These are phyloP conservation scores for Arnoldichthys spilopterus DNA, from an alignment of 2,797 vertebrate species.

Conservation along the genomic window DNA sequence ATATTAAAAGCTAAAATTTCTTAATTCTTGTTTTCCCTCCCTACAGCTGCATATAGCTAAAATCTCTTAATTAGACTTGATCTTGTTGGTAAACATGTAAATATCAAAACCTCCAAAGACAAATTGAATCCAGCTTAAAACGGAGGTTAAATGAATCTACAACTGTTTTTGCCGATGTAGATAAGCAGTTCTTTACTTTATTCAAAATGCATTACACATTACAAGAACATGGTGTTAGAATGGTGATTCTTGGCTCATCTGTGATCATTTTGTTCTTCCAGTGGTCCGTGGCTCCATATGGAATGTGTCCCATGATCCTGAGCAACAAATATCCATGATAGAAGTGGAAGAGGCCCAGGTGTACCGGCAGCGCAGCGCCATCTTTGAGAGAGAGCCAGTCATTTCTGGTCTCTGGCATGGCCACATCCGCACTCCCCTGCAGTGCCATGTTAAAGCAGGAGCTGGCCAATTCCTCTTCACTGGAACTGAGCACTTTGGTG, in stretches of 20 bases:
- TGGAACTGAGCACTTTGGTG: constrained; percentile 83
- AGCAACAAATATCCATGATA: constrained; percentile 72
- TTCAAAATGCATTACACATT: too few relatives aligned
- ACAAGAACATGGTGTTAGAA: too few relatives aligned
- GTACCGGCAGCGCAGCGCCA: constrained; percentile 79
- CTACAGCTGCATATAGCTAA: too few relatives aligned
- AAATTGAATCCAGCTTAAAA: too few relatives aligned
- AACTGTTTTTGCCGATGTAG: too few relatives aligned
- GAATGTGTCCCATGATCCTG: constrained; percentile 72
- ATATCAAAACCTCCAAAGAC: too few relatives aligned
- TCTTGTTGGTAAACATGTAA: too few relatives aligned
- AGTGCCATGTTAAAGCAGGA: constrained; percentile 79
- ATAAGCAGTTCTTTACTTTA: too few relatives aligned
- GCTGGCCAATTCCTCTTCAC: constrained; percentile 84
- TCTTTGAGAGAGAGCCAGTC: constrained; percentile 71
- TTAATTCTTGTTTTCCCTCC: too few relatives aligned
- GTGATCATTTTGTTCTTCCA: constrained; percentile 54
- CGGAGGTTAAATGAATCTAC: too few relatives aligned
- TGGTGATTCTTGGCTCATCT: background rate
- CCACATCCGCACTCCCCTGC: constrained; percentile 72
- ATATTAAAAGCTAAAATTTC: too few relatives aligned
- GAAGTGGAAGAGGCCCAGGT: constrained; percentile 69
- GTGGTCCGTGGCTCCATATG: constrained; percentile 81
- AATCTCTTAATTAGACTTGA: too few relatives aligned
- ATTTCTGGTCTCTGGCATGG: constrained; percentile 69